Conservation (phyloP, 2,888 invertebrate species). For the Pseudoips prasinana region DNA sequence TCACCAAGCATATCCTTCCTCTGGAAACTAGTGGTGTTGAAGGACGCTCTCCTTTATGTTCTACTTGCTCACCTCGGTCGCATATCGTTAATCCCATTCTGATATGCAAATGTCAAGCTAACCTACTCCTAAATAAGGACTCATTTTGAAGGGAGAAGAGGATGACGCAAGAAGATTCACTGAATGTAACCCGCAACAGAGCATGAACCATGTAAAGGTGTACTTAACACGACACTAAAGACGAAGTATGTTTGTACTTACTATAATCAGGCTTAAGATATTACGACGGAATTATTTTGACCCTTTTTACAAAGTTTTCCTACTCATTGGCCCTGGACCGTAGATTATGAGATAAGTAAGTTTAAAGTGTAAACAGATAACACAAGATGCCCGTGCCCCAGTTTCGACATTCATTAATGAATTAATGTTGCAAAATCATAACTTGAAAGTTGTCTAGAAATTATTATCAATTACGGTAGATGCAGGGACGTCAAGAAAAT, state of each 20-base stretch:
- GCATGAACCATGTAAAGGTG: conserved; percentile 72
- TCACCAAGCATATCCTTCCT: conserved; percentile 60
- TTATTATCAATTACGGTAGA: no score
- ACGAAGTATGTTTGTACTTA: conserved; percentile 24
- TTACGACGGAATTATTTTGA: neutral
- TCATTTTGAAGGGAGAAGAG: conserved; percentile 29
- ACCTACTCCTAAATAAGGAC: conserved; percentile 34
- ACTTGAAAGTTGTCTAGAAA: no score
- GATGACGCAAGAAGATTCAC: conserved; percentile 55
- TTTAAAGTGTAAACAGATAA: conserved; percentile 19
- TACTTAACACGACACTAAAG: conserved; percentile 38
- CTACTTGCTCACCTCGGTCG: conserved; percentile 68
- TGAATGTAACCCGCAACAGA: conserved; percentile 60
- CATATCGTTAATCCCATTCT: conserved; percentile 16
- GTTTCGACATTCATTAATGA: conserved; percentile 19
- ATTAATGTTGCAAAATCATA: neutral
- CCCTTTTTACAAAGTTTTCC: no score
- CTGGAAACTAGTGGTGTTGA: conserved; percentile 54
- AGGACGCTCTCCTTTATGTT: conserved; percentile 73
- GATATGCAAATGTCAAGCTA: conserved; percentile 25
- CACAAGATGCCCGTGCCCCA: conserved; percentile 15
- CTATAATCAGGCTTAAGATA: conserved; percentile 17
- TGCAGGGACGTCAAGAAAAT: no score
- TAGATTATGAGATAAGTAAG: conserved; percentile 14
- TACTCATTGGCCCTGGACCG: conserved; percentile 1